Base-by-base conservation (phyloP, 2,888 invertebrate species). In the Drosophila affinis region DNA sequence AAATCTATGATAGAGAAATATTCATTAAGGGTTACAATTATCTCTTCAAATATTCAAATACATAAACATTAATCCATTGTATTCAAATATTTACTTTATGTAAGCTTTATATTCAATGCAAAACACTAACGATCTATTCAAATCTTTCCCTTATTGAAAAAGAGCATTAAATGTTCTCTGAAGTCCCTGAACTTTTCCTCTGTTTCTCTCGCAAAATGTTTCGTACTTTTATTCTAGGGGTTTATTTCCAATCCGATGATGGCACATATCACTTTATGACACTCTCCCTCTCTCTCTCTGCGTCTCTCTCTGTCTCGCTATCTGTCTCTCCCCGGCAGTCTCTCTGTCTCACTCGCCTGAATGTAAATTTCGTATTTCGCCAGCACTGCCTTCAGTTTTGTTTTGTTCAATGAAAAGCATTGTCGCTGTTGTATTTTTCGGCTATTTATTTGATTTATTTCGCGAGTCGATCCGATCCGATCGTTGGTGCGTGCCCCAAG, bases 381-480 rank as follows among this genome's bases (percentile, higher is more conserved):
- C 60, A n/a, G 17, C 21, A 10, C 21, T 51, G 61, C 54, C 61
- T 55, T 74, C 75, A 67, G 68, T 78, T 73, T 73, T 61, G 77
- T 55, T 76, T 68, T 56, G 83, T 75, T 83, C 78, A 67, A 76
- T 81, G 86, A 70, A 80, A 64, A 76, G 73, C 80, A 54, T 64
- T 75, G 64, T 70, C 62, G 74, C 57, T 18, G 29, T 34, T 56
- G 49, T 56, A 62, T 62, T 74, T 56, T 67, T 58, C 69, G 62
- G 61, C 67, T 70, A 62, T 78, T 65, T 62, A 61, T 64, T 53
- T 75, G 51, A 76, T 76, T 72, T 82, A 75, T 77, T 76, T 71
- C 60, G 70, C 63, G 27, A 59, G 53, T 47, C 54, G 57, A 61
- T 61, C 21, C 21, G 14, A 61, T 61, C 14, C 39, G 14, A 39